Conservation (phyloP, 2,797 vertebrate genomes). For the Limnodromus scolopaceus region DNA sequence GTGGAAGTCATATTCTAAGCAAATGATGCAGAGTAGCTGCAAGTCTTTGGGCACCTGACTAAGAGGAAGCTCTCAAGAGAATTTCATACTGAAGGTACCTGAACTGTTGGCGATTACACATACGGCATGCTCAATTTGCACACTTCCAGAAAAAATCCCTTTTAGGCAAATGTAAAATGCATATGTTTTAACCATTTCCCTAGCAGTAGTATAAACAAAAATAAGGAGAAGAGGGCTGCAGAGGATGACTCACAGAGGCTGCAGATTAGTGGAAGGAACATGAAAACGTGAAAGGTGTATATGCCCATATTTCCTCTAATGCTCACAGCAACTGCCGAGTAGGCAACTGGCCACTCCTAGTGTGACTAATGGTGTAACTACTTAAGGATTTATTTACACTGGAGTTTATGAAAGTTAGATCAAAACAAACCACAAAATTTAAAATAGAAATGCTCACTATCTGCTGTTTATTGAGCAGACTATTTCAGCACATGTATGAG, state of each 20-base stretch:
- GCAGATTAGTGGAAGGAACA: neutral
- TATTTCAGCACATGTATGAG: neutral
- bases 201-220: no score
- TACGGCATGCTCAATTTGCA: neutral
- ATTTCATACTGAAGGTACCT: neutral
- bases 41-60: neutral
- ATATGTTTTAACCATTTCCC: neutral
- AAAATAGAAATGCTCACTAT: neutral
- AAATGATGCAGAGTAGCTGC: neutral
- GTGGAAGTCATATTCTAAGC: neutral
- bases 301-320: neutral
- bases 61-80: neutral
- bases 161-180: neutral
- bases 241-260: no score
- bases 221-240: no score
- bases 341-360: neutral
- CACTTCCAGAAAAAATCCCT: neutral
- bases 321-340: neutral
- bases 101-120: neutral
- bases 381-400: neutral
- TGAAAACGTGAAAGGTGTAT: neutral
- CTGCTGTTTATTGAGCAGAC: neutral
- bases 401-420: conserved; percentile 10
- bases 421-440: conserved; percentile 2
- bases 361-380: conserved; percentile 20